Evolutionary conservation across 1,140 invertebrate genomes (phyloP).

Genomic region (Pristionchus pacificus): DNA sequence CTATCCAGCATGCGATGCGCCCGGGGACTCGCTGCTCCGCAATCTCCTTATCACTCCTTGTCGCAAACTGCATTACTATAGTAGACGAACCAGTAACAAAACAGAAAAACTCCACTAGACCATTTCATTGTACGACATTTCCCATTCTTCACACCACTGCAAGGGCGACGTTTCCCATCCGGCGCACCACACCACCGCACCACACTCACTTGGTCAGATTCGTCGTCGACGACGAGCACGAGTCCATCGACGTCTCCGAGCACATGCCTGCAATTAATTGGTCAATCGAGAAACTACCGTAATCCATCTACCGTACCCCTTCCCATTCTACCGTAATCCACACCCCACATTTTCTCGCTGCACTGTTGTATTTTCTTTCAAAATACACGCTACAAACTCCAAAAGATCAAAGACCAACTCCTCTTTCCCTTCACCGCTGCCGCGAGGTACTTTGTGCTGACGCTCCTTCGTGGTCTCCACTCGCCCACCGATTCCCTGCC

Average conservation of each 20-base stretch:
- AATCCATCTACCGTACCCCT: background rate
- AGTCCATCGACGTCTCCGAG: conserved; percentile 26
- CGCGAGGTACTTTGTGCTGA: background rate
- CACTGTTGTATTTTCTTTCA: background rate
- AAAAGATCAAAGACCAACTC: conserved; percentile 2
- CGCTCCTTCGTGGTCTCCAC: background rate
- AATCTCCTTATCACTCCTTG: no score
- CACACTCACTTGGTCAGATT: background rate
- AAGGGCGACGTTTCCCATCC: no score
- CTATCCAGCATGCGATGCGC: no score
- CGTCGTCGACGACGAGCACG: conserved; percentile 10
- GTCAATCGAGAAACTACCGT: no score
- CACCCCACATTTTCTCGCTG: background rate
- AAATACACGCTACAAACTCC: background rate
- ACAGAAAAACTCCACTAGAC: no score
- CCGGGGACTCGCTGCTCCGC: no score
- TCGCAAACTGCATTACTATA: no score
- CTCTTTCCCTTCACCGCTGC: conserved; percentile 4
- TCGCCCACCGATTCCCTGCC: background rate
- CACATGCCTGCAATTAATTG: conserved; percentile 12
- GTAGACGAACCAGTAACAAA: no score
- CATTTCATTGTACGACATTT: no score
- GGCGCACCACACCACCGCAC: no score
- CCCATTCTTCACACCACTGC: no score
- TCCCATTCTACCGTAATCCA: background rate